phyloP scores from a whole-genome alignment of 2,113 vertebrate species.

The Melanerpes aurifrons region DNA sequence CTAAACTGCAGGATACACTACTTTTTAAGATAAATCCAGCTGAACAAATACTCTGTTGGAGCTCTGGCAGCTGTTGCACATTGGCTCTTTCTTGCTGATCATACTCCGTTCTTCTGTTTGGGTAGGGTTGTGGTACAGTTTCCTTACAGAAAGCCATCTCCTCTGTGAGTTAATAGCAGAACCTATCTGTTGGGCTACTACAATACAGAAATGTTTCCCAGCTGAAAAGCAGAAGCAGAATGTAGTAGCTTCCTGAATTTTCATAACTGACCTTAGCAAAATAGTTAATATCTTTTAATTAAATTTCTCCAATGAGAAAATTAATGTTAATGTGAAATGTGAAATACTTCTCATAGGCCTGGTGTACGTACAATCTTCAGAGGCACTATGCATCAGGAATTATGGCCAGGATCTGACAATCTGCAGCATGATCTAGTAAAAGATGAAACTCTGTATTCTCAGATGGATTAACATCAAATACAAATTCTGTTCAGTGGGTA shows the following conservation, averaged over 20 bases:
- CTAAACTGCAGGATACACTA: background rate
- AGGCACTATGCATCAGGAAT: background rate
- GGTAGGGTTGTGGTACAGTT: fast-evolving
- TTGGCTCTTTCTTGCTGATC: background rate
- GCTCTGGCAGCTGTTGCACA: background rate
- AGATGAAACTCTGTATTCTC: background rate
- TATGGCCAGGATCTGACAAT: background rate
- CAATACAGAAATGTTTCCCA: background rate
- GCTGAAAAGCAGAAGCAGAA: background rate
- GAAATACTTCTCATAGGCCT: background rate
- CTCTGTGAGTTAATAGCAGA: background rate
- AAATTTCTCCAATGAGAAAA: background rate
- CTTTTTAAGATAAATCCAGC: background rate
- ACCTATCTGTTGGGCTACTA: background rate
- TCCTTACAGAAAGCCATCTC: background rate
- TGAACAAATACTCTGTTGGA: background rate
- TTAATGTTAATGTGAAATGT: background rate
- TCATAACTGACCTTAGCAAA: background rate
- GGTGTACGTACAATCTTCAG: background rate
- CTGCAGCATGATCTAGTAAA: background rate
- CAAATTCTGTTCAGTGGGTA: background rate
- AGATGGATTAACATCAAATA: background rate
- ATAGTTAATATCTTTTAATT: background rate
- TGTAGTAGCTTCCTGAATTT: background rate
- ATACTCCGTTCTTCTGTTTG: background rate